phyloP scores from a whole-genome alignment of 2,797 vertebrate species.

The Sebastes nivosus region DNA sequence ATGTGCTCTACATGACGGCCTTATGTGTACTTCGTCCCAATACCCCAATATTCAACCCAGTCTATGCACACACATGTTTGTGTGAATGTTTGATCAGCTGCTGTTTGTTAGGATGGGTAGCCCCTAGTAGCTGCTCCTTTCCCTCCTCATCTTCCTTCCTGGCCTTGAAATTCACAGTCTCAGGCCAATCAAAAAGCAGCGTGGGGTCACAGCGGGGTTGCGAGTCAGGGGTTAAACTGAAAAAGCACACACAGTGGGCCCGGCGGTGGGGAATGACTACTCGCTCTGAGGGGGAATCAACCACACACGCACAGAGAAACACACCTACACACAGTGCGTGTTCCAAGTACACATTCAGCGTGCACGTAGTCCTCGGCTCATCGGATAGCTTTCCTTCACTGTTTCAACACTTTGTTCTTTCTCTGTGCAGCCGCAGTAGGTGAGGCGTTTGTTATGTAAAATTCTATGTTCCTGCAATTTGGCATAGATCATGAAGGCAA shows the following conservation, averaged over 20 bases:
- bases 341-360: background rate
- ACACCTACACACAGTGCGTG: background rate
- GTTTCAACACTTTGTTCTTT: slow-evolving; percentile 7
- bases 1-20: background rate
- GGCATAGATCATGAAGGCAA: slow-evolving; percentile 55
- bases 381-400: background rate
- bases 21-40: background rate
- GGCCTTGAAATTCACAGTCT: slow-evolving; percentile 43
- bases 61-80: background rate
- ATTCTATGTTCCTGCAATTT: slow-evolving; percentile 47
- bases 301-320: background rate
- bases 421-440: slow-evolving; percentile 18
- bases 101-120: slow-evolving; percentile 36
- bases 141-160: slow-evolving; percentile 1
- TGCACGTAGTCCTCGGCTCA: background rate
- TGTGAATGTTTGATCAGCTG: slow-evolving; percentile 53
- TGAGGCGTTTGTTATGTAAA: slow-evolving; percentile 39
- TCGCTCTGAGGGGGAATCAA: slow-evolving; percentile 28
- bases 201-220: slow-evolving; percentile 48
- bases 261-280: slow-evolving; percentile 13
- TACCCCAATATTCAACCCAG: background rate
- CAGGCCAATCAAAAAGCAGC: slow-evolving; percentile 52
- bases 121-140: slow-evolving; percentile 12
- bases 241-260: slow-evolving; percentile 52
- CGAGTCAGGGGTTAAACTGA: slow-evolving; percentile 58